Evolutionary conservation across 2,888 invertebrate genomes (phyloP).

Genomic region (Conomelus anceps): DNA sequence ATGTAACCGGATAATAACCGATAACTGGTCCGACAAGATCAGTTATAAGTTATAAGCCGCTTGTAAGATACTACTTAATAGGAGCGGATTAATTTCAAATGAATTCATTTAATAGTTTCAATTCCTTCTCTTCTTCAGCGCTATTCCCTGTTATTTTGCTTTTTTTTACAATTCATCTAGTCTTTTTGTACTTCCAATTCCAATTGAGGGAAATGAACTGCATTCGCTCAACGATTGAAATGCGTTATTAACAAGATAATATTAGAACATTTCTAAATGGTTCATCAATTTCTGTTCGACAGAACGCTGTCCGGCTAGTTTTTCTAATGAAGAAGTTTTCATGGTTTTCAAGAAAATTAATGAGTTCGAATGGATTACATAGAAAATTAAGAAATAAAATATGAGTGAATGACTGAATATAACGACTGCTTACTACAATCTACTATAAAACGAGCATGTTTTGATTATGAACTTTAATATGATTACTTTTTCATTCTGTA

Average conservation of each 20-base stretch:
- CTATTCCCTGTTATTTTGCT: not conserved
- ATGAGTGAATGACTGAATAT: not conserved
- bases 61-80: not conserved
- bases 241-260: not conserved
- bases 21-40: not conserved
- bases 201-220: not conserved
- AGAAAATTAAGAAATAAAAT: not conserved
- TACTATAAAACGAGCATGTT: too few species aligned
- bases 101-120: not conserved
- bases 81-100: not conserved
- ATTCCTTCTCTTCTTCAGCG: not conserved
- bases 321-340: not conserved
- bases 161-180: not conserved
- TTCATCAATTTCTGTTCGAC: not conserved
- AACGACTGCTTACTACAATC: too few species aligned
- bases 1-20: not conserved
- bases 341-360: not conserved
- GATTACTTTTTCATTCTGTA: too few species aligned
- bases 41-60: not conserved
- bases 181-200: not conserved
- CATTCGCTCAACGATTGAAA: not conserved
- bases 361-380: not conserved
- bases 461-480: too few species aligned
- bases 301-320: not conserved
- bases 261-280: not conserved